Conservation (phyloP, 2,888 invertebrate species). For the Calameuta filiformis region DNA sequence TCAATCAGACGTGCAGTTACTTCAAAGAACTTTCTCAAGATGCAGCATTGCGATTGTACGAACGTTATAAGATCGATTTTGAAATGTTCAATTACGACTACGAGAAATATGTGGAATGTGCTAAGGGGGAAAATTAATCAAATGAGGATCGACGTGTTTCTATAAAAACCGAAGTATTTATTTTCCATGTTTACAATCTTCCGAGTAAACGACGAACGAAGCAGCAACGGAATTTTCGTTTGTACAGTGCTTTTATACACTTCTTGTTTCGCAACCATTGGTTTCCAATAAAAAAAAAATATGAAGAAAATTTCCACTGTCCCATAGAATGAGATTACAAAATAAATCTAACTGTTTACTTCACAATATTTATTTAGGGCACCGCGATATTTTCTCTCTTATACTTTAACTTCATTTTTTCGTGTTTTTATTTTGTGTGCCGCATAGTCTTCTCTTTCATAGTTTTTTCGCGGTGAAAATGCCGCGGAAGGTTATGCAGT, state of each 20-base stretch:
- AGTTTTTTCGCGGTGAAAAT: neutral
- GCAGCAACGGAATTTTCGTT: neutral
- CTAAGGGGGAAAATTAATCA: slow-evolving; percentile 9
- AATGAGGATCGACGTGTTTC: neutral
- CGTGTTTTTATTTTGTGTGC: neutral
- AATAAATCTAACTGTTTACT: neutral
- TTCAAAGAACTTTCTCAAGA: slow-evolving; percentile 49
- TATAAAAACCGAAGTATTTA: slow-evolving; percentile 2
- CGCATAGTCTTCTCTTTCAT: neutral
- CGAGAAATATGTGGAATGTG: slow-evolving; percentile 51
- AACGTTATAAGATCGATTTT: slow-evolving; percentile 59
- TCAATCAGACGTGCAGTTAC: slow-evolving; percentile 53
- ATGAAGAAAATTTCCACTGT: neutral
- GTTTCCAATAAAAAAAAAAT: neutral
- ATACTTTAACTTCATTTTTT: neutral
- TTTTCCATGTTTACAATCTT: neutral
- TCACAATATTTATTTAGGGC: neutral
- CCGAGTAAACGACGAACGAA: neutral
- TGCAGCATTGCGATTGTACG: slow-evolving; percentile 47
- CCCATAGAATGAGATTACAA: neutral
- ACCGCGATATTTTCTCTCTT: neutral
- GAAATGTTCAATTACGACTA: slow-evolving; percentile 59
- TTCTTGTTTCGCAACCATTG: neutral
- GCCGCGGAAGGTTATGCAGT: neutral
- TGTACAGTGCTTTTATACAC: neutral